These are phyloP conservation scores for Characodon lateralis DNA, from an alignment of 2,797 vertebrate species.

Conservation along the genomic window DNA sequence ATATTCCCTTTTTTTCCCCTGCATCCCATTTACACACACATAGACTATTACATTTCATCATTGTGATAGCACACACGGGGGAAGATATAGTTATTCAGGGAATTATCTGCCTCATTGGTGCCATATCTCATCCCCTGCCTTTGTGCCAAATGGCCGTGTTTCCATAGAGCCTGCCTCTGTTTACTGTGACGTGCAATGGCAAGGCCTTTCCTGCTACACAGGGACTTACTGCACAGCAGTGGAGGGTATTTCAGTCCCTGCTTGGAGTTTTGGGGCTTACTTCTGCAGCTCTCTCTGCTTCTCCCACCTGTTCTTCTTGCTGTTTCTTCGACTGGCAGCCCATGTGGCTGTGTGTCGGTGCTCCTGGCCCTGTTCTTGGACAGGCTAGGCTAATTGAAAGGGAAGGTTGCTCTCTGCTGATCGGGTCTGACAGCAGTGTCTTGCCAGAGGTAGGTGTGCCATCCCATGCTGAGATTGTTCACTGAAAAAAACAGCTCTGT, in stretches of 20 bases:
- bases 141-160: slow-evolving; percentile 71
- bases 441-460: slow-evolving; percentile 81
- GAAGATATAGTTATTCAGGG: slow-evolving; percentile 76
- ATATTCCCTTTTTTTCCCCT: slow-evolving; percentile 24
- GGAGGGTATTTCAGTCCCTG: slow-evolving; percentile 75
- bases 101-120: slow-evolving; percentile 80
- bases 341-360: slow-evolving; percentile 59
- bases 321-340: slow-evolving; percentile 66
- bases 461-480: slow-evolving; percentile 81
- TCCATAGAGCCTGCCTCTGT: slow-evolving; percentile 77
- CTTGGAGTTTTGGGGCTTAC: slow-evolving; percentile 77
- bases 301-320: slow-evolving; percentile 76
- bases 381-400: slow-evolving; percentile 85
- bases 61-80: slow-evolving; percentile 66
- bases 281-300: slow-evolving; percentile 68
- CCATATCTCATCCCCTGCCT: slow-evolving; percentile 71
- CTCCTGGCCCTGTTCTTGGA: slow-evolving; percentile 76
- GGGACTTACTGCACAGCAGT: slow-evolving; percentile 76
- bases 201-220: slow-evolving; percentile 69
- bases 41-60: slow-evolving; percentile 52
- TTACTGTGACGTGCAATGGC: slow-evolving; percentile 75
- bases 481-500: slow-evolving; percentile 73
- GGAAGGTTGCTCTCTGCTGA: slow-evolving; percentile 80
- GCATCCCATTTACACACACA: slow-evolving; percentile 33
- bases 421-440: slow-evolving; percentile 79